A percentile compares a stretch with the other conserved stretches of the same genome.
Conservation (phyloP, 2,113 vertebrate species). For the Tyrannus savana region DNA sequence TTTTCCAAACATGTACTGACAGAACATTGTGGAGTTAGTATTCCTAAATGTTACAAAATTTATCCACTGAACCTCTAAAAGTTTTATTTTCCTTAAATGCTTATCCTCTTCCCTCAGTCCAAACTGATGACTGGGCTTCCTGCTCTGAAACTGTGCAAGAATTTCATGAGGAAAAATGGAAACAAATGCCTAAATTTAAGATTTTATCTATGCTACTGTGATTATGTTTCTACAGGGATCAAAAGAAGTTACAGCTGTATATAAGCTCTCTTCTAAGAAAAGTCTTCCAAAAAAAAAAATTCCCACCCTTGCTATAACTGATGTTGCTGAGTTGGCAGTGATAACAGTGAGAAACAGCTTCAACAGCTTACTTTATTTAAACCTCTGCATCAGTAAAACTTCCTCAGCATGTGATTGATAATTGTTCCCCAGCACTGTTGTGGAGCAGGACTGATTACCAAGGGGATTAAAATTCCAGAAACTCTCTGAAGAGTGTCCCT, state of each 20-base stretch:
- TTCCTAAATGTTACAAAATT: background rate
- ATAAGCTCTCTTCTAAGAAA: slow-evolving; percentile 5
- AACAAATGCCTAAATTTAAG: background rate
- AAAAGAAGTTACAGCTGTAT: slow-evolving; percentile 42
- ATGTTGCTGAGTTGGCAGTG: slow-evolving; percentile 13
- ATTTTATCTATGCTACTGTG: slow-evolving; percentile 22
- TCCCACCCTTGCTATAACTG: background rate
- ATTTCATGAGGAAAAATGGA: background rate
- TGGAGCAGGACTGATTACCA: slow-evolving; percentile 35
- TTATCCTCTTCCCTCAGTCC: background rate
- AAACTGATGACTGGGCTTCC: background rate
- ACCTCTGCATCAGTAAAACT: slow-evolving; percentile 28
- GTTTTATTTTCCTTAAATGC: background rate
- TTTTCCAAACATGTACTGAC: background rate
- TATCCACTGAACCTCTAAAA: background rate
- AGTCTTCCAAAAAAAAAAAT: background rate
- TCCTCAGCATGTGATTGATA: slow-evolving; percentile 39
- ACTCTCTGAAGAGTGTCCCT: background rate
- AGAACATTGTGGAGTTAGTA: background rate
- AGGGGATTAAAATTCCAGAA: slow-evolving; percentile 45
- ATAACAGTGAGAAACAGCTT: slow-evolving; percentile 14
- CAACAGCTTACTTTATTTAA: slow-evolving; percentile 50
- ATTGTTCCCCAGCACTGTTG: slow-evolving; percentile 8
- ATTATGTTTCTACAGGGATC: background rate
- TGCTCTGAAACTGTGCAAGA: background rate